Base-by-base conservation (phyloP, 2,797 vertebrate species). In the Micrastur ruficollis region DNA sequence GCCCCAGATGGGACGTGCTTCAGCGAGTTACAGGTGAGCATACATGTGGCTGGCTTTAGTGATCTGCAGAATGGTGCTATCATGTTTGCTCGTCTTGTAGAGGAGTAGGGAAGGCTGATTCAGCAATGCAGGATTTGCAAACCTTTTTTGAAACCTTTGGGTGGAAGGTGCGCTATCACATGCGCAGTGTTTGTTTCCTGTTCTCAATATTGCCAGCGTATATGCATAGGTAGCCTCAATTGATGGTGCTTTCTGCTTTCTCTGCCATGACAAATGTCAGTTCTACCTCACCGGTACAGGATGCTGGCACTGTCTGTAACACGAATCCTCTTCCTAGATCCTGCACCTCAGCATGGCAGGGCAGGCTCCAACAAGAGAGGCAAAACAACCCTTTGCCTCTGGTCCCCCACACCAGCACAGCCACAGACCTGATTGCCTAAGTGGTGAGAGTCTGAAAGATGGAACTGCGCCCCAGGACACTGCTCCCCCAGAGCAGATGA, bases 301-400 rank as follows among this genome's bases (percentile, higher is more conserved):
- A 55, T 67, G 46, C 42, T 76, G 63, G 21, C 59, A 62, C 44
- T 12, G 4, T 9, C 55, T 73, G n/a, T 42, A 55, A 58, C 11
- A 68, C 22, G 82, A 85, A 62, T 12, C 21, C 22, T 73, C 21
- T 42, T 82, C 27, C 59, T n/a, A 46, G 13, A 22, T 58, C 23
- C 8, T 8, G 38, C 15, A 46, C 14, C 6, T n/a, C 27, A 83
- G 72, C 1, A 1, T 2, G 36, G 36, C 2, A 0, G 29, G 14
- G 53, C 1, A 3, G 27, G 18, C 34, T 79, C 25, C 53, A 79
- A 11, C 5, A 13, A 0, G 12, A 66, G 19, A 81, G 20, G 55
- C 1, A 65, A 47, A 93, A 32, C 19, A 63, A 59, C 6, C 7
- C 12, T 71, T 55, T 70, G 27, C 22, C 29, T 52, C 36, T 74